Evolutionary conservation across 2,888 invertebrate genomes (phyloP).

Genomic region (Anorthoa munda): DNA sequence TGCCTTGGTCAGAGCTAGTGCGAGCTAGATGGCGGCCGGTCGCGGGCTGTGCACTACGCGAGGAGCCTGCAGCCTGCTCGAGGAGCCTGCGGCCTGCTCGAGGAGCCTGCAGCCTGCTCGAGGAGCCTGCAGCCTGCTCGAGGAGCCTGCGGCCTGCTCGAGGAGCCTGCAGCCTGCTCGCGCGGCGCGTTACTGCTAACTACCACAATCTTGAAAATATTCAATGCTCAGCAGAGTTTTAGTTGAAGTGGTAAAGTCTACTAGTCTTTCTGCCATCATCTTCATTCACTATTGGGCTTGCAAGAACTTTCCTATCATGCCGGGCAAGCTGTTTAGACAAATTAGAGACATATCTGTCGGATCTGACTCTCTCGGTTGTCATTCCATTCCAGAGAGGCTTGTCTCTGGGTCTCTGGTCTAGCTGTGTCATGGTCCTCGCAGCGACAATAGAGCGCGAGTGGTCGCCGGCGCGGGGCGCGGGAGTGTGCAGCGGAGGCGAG

Average conservation of each 20-base stretch:
- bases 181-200: too few species aligned
- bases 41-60: too few species aligned
- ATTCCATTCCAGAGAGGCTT: neutral
- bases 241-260: neutral
- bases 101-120: too few species aligned
- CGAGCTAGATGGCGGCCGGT: too few species aligned
- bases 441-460: neutral
- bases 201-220: too few species aligned
- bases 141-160: too few species aligned
- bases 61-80: too few species aligned
- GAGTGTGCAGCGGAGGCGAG: neutral
- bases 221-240: neutral
- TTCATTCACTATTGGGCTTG: neutral
- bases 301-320: neutral
- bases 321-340: neutral
- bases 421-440: neutral
- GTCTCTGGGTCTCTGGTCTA: neutral
- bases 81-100: too few species aligned
- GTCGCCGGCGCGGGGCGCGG: neutral
- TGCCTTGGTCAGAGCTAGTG: too few species aligned
- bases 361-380: neutral
- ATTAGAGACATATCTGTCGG: neutral
- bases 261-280: neutral
- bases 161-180: too few species aligned
- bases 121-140: too few species aligned